Evolutionary conservation across 2,113 vertebrate species (phyloP), one percentile per base, ranked within the genome.

Genomic region (Planiliza haematocheilus): DNA sequence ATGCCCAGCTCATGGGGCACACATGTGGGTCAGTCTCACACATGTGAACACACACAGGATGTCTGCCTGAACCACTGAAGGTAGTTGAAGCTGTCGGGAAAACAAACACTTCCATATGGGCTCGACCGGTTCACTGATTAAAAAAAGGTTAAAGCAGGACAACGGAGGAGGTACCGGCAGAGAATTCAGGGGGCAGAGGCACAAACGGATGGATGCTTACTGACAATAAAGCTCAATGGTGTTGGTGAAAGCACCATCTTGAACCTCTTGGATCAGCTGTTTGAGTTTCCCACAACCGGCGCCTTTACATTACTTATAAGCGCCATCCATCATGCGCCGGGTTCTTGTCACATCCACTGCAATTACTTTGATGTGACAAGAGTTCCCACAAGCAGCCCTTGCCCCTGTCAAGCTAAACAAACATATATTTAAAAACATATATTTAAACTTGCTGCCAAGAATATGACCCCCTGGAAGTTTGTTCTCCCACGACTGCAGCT

Each of bases 271-370:
- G 11, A 68, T 45, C 38, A 1, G 42, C 34, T 83, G 78, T 89
- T 89, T 88, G 77, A 75, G 51, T 77, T 91, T 89, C 87, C 83
- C 83, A 89, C 86, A 88, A 52, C 7, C 34, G 4, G 58, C n/a
- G 42, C 43, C 49, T 83, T 84, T 70, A 76, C 74, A 80, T 79
- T 84, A 72, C 65, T 36, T 82, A 41, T 70, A 74, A 38, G 49
- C 17, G 38, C 74, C 17, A 78, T 88, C 79, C 82, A 82, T 87
- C 83, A 59, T 70, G 66, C 67, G 62, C 41, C 4, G 59, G 55
- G 13, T 48, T 18, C 66, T 45, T 66, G 77, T 83, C 69, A 58
- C 50, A 72, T 66, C 52, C 39, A 55, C 21, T 10, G 11, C 77
- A 75, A 69, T 71, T 69, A 80, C 46, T 84, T 50, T 24, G 6